These are phyloP conservation scores for Octopus sinensis DNA, from an alignment of 1,140 invertebrate genomes.

Conservation along the genomic window DNA sequence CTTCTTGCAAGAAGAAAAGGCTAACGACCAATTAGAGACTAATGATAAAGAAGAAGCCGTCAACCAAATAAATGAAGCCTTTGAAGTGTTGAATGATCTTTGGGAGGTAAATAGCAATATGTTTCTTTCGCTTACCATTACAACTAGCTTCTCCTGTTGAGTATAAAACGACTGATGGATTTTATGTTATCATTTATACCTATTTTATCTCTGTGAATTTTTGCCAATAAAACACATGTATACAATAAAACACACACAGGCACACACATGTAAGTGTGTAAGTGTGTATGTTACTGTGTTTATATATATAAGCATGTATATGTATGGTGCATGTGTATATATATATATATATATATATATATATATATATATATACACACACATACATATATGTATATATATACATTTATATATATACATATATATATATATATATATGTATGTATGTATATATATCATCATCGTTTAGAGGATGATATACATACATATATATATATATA, in stretches of 20 bases:
- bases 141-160: too few species aligned
- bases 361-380: neutral
- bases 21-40: conserved; percentile 22
- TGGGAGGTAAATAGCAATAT: conserved; percentile 31
- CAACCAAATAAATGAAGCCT: conserved; percentile 25
- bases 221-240: too few species aligned
- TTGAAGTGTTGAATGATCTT: conserved; percentile 41
- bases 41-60: conserved; percentile 29
- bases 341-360: neutral
- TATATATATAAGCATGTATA: too few species aligned
- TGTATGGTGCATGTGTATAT: neutral
- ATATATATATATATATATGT: neutral
- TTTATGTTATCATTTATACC: too few species aligned
- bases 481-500: neutral
- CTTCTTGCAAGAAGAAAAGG: conserved; percentile 73
- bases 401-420: neutral
- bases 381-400: neutral
- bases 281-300: too few species aligned
- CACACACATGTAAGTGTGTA: too few species aligned
- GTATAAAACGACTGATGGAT: too few species aligned
- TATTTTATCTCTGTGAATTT: too few species aligned
- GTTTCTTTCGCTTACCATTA: neutral
- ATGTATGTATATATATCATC: too few species aligned
- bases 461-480: neutral
- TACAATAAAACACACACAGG: too few species aligned